Percentiles rank a stretch among this genome's conserved stretches.
phyloP scores from a whole-genome alignment of 2,797 vertebrate genomes.

The Muraenolepis orangiensis region DNA sequence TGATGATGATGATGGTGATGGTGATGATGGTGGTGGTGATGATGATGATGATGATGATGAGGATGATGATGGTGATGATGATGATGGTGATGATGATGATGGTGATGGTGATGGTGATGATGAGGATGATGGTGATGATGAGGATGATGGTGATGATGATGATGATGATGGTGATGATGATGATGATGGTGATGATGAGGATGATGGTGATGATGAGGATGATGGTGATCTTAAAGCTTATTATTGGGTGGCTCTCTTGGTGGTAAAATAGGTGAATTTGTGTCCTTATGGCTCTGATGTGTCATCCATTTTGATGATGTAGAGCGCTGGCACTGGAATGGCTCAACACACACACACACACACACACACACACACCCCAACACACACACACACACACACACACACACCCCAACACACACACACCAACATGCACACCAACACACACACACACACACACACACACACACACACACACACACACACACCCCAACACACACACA shows the following conservation, averaged over 20 bases:
- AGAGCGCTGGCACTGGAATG: background rate
- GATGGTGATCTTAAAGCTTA: slow-evolving; percentile 17
- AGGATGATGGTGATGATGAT: too few relatives aligned
- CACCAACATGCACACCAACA: background rate
- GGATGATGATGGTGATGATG: too few relatives aligned
- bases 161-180: too few relatives aligned
- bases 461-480: slow-evolving; percentile 14
- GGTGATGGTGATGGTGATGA: background rate
- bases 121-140: too few relatives aligned
- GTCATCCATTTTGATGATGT: slow-evolving; percentile 51
- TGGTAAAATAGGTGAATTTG: slow-evolving; percentile 15
- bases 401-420: too few relatives aligned
- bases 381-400: background rate
- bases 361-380: slow-evolving; percentile 39
- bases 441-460: background rate
- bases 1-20: background rate
- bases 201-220: slow-evolving; percentile 28
- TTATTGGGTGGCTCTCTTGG: slow-evolving; percentile 31
- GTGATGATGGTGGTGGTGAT: too few relatives aligned
- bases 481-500: slow-evolving; percentile 53
- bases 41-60: too few relatives aligned
- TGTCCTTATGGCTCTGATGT: slow-evolving; percentile 42
- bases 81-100: too few relatives aligned
- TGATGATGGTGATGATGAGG: too few relatives aligned
- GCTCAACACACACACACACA: slow-evolving; percentile 41